Evolutionary conservation across 2,797 vertebrate species (phyloP), one percentile per base, ranked within the genome.

Genomic region (Chloroceryle amazona): DNA sequence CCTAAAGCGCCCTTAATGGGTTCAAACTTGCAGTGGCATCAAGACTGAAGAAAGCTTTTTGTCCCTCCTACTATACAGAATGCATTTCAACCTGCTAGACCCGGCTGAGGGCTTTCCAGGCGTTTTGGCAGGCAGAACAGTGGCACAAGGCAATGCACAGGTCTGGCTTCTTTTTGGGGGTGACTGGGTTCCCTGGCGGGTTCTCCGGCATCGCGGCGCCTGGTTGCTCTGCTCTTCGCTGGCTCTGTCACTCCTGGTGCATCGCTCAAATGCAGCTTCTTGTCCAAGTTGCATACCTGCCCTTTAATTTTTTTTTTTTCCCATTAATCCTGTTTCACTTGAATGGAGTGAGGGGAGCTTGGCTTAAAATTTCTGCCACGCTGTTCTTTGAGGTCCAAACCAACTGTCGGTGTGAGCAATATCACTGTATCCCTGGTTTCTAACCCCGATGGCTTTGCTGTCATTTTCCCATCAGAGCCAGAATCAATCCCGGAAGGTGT

Each of bases 291-390:
- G 95, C 97, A 91, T 96, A 96, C 97, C 96, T 98, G 97, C 97
- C 96, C 9, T 18, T 31, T 37, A 37, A 37, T 37, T 98, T 89
- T 97, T 85, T 22, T 37, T 39, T 63, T 61, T 19, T 29, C 37
- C 98, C 92, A 68, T 46, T 96, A 96, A 98, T 98, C 97, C 98
- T 97, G 97, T 98, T 97, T 98, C 98, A 98, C 98, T 98, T 98
- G 98, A 98, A 98, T 51, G 92, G 94, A 96, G 62, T 5, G 17
- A 20, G 97, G 67, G 97, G 95, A 96, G 96, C 96, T 96, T 97
- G 96, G 98, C 97, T 98, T 97, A 94, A 97, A 83, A 88, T 89
- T 95, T 97, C 96, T 97, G 96, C 97, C 97, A 96, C 71, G 80
- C 95, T 97, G 95, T 97, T 96, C 80, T 96, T 81, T 60, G 96